Evolutionary conservation across 2,113 vertebrate genomes (phyloP).

Genomic region (Carassius carassius): DNA sequence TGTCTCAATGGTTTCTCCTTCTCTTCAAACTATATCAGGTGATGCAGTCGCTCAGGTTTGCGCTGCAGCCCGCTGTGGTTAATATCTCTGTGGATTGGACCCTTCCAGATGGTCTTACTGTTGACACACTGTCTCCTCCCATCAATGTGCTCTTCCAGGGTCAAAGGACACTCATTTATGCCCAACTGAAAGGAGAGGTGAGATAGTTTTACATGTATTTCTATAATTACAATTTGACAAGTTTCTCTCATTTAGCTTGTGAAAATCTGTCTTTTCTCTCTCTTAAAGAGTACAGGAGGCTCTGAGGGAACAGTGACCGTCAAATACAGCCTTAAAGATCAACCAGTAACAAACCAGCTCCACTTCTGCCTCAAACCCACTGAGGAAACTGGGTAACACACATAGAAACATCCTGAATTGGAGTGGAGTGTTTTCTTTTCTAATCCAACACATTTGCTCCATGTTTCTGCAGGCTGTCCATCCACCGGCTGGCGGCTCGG

Average conservation of each 20-base stretch:
- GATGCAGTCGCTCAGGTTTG: background rate
- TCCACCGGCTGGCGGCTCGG: too few species aligned
- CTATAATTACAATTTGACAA: too few species aligned
- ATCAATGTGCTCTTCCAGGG: background rate
- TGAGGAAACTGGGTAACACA: conserved; percentile 43
- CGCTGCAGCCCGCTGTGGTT: background rate
- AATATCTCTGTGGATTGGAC: background rate
- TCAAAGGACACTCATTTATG: background rate
- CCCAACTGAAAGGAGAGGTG: background rate
- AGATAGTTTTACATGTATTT: too few species aligned
- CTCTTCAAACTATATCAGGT: background rate
- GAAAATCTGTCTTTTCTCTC: background rate
- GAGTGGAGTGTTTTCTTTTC: too few species aligned
- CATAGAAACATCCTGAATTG: background rate
- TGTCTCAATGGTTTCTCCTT: conserved; percentile 1
- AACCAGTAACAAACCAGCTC: conserved; percentile 46
- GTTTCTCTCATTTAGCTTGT: background rate
- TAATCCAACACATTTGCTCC: too few species aligned
- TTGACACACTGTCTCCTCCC: background rate
- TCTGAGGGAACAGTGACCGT: conserved; percentile 36
- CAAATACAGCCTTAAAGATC: conserved; percentile 41
- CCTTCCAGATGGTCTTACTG: background rate
- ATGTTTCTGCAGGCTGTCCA: too few species aligned
- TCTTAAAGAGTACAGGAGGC: background rate
- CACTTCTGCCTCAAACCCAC: conserved; percentile 46